phyloP scores from a whole-genome alignment of 2,113 vertebrate genomes.

The Hyaena hyaena region DNA sequence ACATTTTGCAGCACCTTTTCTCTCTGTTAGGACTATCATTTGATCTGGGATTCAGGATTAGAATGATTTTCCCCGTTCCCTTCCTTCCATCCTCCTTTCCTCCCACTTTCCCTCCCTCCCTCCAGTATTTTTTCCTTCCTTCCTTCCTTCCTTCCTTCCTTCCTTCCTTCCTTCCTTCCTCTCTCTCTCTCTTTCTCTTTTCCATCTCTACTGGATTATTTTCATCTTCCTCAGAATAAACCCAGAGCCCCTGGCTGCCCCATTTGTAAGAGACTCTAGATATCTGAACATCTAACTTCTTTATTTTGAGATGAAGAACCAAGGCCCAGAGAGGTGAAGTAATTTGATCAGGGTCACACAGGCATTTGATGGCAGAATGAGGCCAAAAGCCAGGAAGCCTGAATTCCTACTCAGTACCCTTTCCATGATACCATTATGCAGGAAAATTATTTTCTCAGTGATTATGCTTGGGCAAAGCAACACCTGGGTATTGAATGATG shows the following conservation, averaged over 20 bases:
- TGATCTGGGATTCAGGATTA: conserved; percentile 18
- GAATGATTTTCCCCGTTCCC: background rate
- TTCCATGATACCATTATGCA: background rate
- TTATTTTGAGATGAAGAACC: conserved; percentile 56
- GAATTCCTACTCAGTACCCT: background rate
- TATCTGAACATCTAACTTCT: background rate
- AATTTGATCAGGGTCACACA: background rate
- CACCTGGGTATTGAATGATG: background rate
- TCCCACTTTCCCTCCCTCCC: too few relatives aligned
- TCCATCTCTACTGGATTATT: conserved; percentile 12
- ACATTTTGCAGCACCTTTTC: background rate
- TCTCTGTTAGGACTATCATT: background rate
- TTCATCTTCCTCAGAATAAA: background rate
- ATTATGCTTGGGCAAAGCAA: conserved; percentile 42
- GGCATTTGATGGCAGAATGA: conserved; percentile 3
- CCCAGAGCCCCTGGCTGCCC: background rate
- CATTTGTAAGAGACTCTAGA: background rate
- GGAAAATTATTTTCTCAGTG: background rate
- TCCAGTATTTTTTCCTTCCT: too few relatives aligned
- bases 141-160: background rate
- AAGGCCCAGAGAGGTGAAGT: background rate
- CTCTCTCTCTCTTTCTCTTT: background rate
- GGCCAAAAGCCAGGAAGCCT: background rate
- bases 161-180: too few relatives aligned
- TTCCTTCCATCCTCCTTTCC: background rate